A percentile compares a stretch with the other conserved stretches of the same genome.
Evolutionary conservation across 2,113 vertebrate genomes (phyloP).

Genomic region (Bombycilla garrulus): DNA sequence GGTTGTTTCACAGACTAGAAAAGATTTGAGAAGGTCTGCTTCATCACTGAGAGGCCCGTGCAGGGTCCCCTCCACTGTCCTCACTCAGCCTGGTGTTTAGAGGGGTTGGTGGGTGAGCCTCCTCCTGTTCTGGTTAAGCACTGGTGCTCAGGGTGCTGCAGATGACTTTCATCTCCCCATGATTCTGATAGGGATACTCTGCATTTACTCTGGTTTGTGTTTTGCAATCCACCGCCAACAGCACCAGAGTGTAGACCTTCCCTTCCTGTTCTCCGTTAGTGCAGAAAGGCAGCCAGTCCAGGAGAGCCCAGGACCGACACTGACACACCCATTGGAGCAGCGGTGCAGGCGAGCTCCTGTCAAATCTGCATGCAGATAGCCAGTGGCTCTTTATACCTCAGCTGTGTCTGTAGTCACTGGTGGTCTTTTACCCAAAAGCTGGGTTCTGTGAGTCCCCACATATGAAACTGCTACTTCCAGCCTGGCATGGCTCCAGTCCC

Average conservation of each 20-base stretch:
- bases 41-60: neutral
- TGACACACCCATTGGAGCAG: neutral
- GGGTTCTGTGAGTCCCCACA: neutral
- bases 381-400: neutral
- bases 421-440: neutral
- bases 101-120: neutral
- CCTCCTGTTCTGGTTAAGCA: neutral
- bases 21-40: conserved; percentile 26
- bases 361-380: neutral
- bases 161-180: neutral
- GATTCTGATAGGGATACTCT: neutral
- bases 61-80: neutral
- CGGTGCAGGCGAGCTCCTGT: accelerated
- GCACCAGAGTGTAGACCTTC: neutral
- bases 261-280: accelerated
- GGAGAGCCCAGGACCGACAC: neutral
- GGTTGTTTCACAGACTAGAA: neutral
- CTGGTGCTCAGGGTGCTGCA: neutral
- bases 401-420: neutral
- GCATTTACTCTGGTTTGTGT: neutral
- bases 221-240: neutral
- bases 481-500: neutral
- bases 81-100: neutral
- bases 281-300: neutral
- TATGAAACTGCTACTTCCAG: neutral